phyloP scores from a whole-genome alignment of 2,888 invertebrate genomes.

The Serripes groenlandicus region DNA sequence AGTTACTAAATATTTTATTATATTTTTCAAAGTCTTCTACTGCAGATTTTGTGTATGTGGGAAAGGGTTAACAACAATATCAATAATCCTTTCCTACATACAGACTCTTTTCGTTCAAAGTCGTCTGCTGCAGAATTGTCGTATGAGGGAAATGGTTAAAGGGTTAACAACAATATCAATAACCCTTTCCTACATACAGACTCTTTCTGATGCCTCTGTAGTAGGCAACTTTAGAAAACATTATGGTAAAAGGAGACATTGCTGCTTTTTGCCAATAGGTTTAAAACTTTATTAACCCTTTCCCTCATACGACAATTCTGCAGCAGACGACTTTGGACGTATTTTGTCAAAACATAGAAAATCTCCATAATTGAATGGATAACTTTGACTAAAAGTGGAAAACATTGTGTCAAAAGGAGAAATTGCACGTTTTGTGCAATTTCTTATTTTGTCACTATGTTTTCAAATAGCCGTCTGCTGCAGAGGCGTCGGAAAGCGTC shows the following conservation, averaged over 20 bases:
- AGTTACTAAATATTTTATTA: too few relatives aligned
- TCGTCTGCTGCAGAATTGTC: too few relatives aligned
- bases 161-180: not conserved
- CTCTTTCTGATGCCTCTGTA: not conserved
- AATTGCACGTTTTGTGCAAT: not conserved
- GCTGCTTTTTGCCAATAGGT: not conserved
- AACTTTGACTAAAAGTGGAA: not conserved
- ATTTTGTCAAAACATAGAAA: not conserved
- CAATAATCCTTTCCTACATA: not conserved
- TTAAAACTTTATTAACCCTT: not conserved
- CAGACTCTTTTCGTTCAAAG: not conserved
- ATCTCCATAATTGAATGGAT: not conserved
- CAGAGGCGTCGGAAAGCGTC: too few relatives aligned
- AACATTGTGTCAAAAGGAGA: not conserved
- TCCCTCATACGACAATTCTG: not conserved
- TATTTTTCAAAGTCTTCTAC: too few relatives aligned
- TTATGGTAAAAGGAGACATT: not conserved
- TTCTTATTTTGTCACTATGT: too few relatives aligned
- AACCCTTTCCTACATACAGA: not conserved
- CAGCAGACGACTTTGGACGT: not conserved
- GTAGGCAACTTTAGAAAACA: not conserved
- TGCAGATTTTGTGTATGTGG: too few relatives aligned
- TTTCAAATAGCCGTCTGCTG: too few relatives aligned
- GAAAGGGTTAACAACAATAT: too few relatives aligned
- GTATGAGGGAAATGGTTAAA: too few relatives aligned